phyloP scores from a whole-genome alignment of 2,113 vertebrate species.

The Alouatta palliata region DNA sequence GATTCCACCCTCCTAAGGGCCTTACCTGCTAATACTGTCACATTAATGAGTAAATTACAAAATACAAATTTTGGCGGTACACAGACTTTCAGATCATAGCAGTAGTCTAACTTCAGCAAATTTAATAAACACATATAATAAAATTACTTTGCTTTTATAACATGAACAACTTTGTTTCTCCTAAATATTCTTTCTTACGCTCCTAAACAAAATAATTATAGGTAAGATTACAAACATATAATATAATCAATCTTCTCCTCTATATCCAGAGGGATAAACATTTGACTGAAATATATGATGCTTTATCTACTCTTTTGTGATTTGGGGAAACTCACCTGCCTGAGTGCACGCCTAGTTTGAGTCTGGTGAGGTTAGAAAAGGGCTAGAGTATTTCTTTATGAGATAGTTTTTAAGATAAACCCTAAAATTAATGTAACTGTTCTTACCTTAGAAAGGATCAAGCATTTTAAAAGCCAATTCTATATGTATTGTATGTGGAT shows the following conservation, averaged over 20 bases:
- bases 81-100: background rate
- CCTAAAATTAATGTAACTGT: background rate
- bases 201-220: background rate
- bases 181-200: background rate
- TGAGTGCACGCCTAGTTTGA: background rate
- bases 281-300: background rate
- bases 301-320: background rate
- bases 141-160: background rate
- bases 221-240: background rate
- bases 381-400: background rate
- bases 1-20: background rate
- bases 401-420: background rate
- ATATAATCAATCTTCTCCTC: background rate
- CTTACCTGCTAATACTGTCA: background rate
- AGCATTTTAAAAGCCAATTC: background rate
- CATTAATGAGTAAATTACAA: background rate
- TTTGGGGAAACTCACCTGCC: background rate
- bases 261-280: background rate
- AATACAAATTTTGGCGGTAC: background rate
- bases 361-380: background rate
- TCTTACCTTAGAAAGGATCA: background rate
- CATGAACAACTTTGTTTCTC: background rate
- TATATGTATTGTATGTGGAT: background rate
- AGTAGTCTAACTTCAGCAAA: background rate
- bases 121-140: background rate